Evolutionary conservation across 2,113 vertebrate genomes (phyloP), one percentile per base, ranked within the genome.

Genomic region (Macquaria australasica): DNA sequence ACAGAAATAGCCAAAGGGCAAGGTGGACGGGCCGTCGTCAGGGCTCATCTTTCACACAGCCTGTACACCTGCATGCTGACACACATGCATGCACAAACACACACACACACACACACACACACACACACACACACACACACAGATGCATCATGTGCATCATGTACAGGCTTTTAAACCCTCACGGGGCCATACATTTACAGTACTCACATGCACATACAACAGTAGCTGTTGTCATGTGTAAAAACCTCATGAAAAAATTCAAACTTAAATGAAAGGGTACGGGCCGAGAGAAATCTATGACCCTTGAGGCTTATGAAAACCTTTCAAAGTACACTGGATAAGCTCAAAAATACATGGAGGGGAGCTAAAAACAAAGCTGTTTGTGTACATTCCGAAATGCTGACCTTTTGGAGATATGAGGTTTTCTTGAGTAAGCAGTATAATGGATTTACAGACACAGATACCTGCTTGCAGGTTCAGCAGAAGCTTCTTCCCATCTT

Each of bases 1-100:
- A 93, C 91, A 92, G 89, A 93, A 92, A 92, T 94, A 92, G 94
- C 95, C 91, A 92, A 95, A 94, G 94, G 95, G 94, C 93, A 94
- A 95, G 90, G 93, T 94, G 95, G 92, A 95, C 82, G 87, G 89
- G 85, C 80, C 83, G 50, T 92, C 87, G 88, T 85, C 88, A 82
- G 83, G 84, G 85, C 91, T 95, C 94, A 95, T 95, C 93, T 95
- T 95, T 95, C 94, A 94, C 88, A 84, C 86, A 85, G 82, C 75
- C 81, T 73, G 81, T 91, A 88, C 89, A 91, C 90, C 92, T 91
- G 94, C 91, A 91, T 58, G 79, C 88, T 82, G 81, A 85, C 76
- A 81, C 45, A 69, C 79, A 74, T 8, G 2, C 71, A 64, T 41
- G 4, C 16, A 51, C 8, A 73, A n/a, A 85, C 70, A 60, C 78